Evolutionary conservation across 2,888 invertebrate species (phyloP).

Genomic region (Oligia fasciuncula): DNA sequence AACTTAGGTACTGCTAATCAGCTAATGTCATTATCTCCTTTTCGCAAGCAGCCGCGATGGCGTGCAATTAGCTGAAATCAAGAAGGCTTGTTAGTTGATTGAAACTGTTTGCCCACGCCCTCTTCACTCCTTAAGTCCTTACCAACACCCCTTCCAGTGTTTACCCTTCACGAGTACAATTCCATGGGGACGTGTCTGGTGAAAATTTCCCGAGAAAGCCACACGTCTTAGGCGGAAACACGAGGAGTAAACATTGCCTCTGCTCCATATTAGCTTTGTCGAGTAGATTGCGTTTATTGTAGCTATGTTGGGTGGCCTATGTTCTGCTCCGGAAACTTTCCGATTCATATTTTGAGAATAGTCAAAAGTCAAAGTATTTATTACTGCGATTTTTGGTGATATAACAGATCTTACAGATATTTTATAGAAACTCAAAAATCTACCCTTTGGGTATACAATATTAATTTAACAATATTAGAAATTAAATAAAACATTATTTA

Average conservation of each 20-base stretch:
- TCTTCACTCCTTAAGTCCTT: not conserved
- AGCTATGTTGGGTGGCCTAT: constrained; percentile 16
- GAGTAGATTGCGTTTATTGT: constrained; percentile 7
- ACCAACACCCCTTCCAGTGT: constrained; percentile 5
- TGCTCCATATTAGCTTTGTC: constrained; percentile 5
- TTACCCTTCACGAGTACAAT: constrained; percentile 12
- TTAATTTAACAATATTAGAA: too few species aligned
- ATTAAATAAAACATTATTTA: too few species aligned
- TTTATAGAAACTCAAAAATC: too few species aligned
- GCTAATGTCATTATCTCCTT: not conserved
- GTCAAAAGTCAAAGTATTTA: too few species aligned
- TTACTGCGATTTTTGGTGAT: too few species aligned
- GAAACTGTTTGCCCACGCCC: not conserved
- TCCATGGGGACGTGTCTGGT: constrained; percentile 26
- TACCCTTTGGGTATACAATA: too few species aligned
- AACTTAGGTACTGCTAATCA: not conserved
- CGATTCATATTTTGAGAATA: constrained; percentile 3
- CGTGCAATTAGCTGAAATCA: not conserved
- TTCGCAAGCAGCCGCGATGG: not conserved
- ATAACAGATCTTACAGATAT: too few species aligned
- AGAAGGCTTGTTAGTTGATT: not conserved
- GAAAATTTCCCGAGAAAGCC: constrained; percentile 14
- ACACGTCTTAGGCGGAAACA: constrained; percentile 16
- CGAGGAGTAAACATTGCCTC: constrained; percentile 28
- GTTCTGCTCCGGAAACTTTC: not conserved